These are phyloP conservation scores for Hymenopus coronatus DNA, from an alignment of 2,888 invertebrate genomes.

Conservation along the genomic window DNA sequence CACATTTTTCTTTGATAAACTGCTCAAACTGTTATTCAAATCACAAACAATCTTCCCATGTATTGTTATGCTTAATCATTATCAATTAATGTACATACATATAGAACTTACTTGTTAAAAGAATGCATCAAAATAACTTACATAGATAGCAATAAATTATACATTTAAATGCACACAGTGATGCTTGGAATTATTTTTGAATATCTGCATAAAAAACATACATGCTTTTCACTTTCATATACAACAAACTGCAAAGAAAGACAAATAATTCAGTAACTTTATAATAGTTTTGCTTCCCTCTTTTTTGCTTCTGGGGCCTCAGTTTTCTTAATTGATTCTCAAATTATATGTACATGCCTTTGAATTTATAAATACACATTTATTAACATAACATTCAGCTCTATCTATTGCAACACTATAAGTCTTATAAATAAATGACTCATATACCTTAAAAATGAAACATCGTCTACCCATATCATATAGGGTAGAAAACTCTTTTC, in stretches of 20 bases:
- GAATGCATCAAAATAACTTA: not conserved
- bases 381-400: not conserved
- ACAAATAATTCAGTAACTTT: not conserved
- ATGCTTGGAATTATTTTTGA: not conserved
- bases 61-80: not conserved
- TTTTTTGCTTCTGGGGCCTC: not conserved
- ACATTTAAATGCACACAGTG: not conserved
- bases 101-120: not conserved
- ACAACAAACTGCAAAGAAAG: not conserved
- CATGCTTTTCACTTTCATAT: not conserved
- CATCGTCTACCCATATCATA: not conserved
- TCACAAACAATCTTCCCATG: not conserved
- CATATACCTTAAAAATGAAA: not conserved
- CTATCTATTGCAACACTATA: not conserved
- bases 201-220: not conserved
- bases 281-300: not conserved
- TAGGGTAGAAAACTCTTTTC: not conserved
- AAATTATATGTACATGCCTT: not conserved
- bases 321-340: not conserved
- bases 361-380: not conserved
- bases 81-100: not conserved
- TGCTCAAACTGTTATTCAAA: not conserved
- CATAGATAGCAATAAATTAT: not conserved
- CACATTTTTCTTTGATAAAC: not conserved
- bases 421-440: slow-evolving; percentile 32